Base-by-base conservation (phyloP, 2,888 invertebrate species). In the Allacma fusca region DNA sequence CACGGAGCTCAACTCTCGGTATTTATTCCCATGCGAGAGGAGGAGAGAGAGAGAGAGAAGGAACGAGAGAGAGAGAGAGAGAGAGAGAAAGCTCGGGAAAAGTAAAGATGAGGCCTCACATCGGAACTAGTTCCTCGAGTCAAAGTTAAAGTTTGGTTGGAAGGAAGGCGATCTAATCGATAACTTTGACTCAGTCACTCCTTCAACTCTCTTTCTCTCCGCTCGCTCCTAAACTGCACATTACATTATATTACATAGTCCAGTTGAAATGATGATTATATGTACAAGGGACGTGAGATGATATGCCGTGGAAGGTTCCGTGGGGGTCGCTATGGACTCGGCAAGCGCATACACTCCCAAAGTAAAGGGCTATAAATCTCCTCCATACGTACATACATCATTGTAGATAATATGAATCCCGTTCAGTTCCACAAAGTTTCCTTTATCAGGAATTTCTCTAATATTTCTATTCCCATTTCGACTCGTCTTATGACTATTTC, bases 141-240 rank as follows among this genome's bases (percentile, higher is more conserved):
- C 67, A 69, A 50, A 71, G 71, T 71, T 57, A 71, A 71, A 71
- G 43, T 71, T 71, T 71, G 71, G 71, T 71, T 71, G 72, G 59
- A 23, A 62, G 73, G 73, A 62, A 73, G 34, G 73, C 62, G 62
- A 73, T 73, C 73, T 59, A 73, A 73, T 73, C 73, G 73, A 73
- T 73, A 73, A 73, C 34, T 73, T 73, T 73, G 73, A 73, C 73
- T 73, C 57, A 73, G 62, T 62, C 73, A 73, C 73, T 73, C 73
- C 34, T 73, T 62, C 73, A 73, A 72, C 62, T 34, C 62, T 73
- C 73, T 28, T 57, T 44, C 28, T 50, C 34, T 29, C 28, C 26
- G 21, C 50, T 50, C 23, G 24, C 72, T 72, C 44, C 29, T 29
- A 59, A 59, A 65, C 26, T 26, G 13, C 5, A 44, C 40, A 72